phyloP scores from a whole-genome alignment of 2,113 vertebrate genomes.

The Siniperca chuatsi region DNA sequence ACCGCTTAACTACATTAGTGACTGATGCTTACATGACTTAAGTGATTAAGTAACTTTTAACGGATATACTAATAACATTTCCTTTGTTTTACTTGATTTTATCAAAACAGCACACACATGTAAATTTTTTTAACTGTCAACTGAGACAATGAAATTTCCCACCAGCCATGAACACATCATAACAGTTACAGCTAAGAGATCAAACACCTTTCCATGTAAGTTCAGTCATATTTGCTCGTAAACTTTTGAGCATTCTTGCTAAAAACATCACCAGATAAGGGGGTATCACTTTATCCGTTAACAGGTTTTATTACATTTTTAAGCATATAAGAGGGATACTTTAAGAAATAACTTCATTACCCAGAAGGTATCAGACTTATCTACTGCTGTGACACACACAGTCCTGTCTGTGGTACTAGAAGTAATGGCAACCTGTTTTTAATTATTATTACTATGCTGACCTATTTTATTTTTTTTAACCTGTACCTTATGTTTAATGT shows the following conservation, averaged over 20 bases:
- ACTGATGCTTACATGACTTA: neutral
- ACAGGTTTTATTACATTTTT: neutral
- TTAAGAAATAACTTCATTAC: neutral
- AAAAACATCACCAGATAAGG: neutral
- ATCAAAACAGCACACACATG: conserved; percentile 12
- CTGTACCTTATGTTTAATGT: neutral
- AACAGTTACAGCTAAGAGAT: neutral
- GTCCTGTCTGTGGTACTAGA: neutral
- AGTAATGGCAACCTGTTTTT: conserved; percentile 3
- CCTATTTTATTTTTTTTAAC: neutral
- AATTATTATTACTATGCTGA: neutral
- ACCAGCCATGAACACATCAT: neutral
- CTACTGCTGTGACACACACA: neutral
- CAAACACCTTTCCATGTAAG: neutral
- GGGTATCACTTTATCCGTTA: neutral
- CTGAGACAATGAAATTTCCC: neutral
- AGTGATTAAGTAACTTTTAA: neutral
- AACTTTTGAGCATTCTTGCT: neutral
- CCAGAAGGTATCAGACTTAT: neutral
- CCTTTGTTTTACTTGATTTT: neutral
- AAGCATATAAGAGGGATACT: neutral
- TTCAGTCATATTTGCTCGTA: neutral
- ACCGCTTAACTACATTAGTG: neutral
- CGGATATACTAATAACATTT: neutral
- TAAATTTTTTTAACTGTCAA: neutral